Evolutionary conservation across 23 tunicate genomes (phyloP), one percentile per base, ranked within the genome.

Genomic region (Aplidium turbinatum): DNA sequence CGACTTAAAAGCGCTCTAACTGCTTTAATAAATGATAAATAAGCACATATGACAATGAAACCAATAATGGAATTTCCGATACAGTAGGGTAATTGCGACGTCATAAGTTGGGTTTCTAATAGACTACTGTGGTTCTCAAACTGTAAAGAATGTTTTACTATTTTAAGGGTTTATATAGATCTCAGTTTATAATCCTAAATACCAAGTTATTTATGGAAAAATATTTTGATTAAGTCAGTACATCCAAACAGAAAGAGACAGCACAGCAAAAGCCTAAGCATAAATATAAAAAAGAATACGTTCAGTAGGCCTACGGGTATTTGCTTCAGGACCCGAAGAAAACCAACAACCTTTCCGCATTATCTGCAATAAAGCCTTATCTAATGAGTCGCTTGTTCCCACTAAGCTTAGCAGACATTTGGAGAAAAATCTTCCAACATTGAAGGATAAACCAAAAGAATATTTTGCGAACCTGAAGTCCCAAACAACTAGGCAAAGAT

Each of bases 351-450:
- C 76, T 70, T 54, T 76, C n/a, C 63, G 81, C 83, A 78, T 65
- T 78, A 78, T 78, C 83, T 78, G 83, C 83, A 47, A 78, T 64
- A 80, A 56, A 74, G 77, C 78, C 76, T 53, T 70, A 80, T 73
- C 85, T 24, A 80, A 69, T 53, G 78, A 80, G 55, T 80, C 85
- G 70, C 85, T 69, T 80, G 85, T 80, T 70, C 70, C 85, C 40
- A 80, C 78, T 58, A 70, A 80, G 78, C 78, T 80, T 30, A 69
- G 61, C 78, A 80, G 85, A 69, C 78, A 80, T 53, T 50, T 80
- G 56, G 70, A 78, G 53, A 78, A 39, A n/a, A 78, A 78, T 3
- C 85, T 70, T 80, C 78, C 78, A 25, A 80, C 70, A 80, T 54
- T 80, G 70, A 70, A 69, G 69, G 78, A 69, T 69, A 54, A 55